Conservation (phyloP, 2,113 vertebrate genomes). For the Corythornis vintsioides region DNA sequence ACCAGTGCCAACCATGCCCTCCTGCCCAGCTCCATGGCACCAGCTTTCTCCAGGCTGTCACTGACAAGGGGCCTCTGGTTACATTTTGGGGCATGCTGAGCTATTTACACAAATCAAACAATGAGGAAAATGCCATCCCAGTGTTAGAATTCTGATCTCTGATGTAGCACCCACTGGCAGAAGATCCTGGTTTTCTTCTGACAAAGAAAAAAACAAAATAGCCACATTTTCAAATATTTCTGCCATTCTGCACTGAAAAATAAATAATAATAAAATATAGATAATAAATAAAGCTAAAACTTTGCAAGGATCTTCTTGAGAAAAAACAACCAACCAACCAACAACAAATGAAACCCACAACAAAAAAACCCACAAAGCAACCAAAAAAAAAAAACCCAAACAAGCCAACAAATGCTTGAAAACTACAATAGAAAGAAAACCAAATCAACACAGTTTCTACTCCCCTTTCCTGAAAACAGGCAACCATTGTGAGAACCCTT, state of each 20-base stretch:
- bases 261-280: too few species aligned
- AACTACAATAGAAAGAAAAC: background rate
- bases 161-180: background rate
- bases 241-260: background rate
- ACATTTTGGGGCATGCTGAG: background rate
- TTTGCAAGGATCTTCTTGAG: background rate
- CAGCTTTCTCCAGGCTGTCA: background rate
- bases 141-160: background rate
- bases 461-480: background rate
- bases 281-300: background rate
- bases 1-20: background rate
- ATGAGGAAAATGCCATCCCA: background rate
- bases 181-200: background rate
- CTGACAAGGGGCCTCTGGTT: background rate
- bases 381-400: background rate
- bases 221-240: background rate
- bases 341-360: too few species aligned
- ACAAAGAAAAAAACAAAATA: background rate
- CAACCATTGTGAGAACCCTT: conserved; percentile 7
- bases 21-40: background rate
- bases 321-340: background rate
- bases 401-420: background rate
- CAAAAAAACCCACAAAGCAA: too few species aligned
- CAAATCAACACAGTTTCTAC: conserved; percentile 5
- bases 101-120: background rate